A percentile compares a stretch with the other conserved stretches of the same genome.
Evolutionary conservation across 64 coral and sea anemone genomes (phyloP).

Genomic region (Montipora efflorescens): DNA sequence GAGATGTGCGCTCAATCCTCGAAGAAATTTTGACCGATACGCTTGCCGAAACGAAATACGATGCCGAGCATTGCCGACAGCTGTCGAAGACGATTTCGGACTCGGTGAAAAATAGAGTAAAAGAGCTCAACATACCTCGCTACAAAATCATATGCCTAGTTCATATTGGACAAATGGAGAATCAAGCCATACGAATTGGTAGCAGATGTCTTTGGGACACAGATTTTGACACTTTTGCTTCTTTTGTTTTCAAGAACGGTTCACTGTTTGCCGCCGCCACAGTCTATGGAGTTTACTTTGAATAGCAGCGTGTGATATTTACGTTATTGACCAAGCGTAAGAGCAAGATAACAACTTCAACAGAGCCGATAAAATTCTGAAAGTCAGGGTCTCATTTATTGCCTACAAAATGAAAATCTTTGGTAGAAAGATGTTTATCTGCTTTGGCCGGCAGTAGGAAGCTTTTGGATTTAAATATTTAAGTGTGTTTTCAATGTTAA

Average conservation of each 20-base stretch:
- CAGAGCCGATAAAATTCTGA: too few relatives aligned
- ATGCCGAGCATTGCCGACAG: constrained; percentile 78
- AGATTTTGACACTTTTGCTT: constrained; percentile 77
- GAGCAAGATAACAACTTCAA: too few relatives aligned
- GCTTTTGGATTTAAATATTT: too few relatives aligned
- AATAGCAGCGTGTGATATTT: constrained; percentile 17
- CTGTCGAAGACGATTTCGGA: constrained; percentile 92
- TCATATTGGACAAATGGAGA: constrained; percentile 85
- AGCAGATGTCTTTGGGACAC: constrained; percentile 96
- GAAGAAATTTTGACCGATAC: constrained; percentile 82
- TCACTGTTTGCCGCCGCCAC: constrained; percentile 90
- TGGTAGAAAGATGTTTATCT: too few relatives aligned
- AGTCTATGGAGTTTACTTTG: constrained; percentile 96
- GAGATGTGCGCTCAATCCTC: constrained; percentile 70
- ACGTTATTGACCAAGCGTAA: not conserved
- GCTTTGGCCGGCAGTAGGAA: too few relatives aligned
- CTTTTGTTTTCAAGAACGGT: constrained; percentile 84
- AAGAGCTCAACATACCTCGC: constrained; percentile 82
- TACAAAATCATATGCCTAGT: constrained; percentile 93
- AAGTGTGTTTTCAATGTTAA: too few relatives aligned
- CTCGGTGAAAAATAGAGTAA: constrained; percentile 74
- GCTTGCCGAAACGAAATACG: constrained; percentile 79
- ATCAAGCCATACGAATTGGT: constrained; percentile 83
- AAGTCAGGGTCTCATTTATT: too few relatives aligned
- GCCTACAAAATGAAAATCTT: too few relatives aligned